These are phyloP conservation scores for Echinometra lucunter DNA, from an alignment of 53 echinoderm and acorn worm genomes.

Conservation along the genomic window DNA sequence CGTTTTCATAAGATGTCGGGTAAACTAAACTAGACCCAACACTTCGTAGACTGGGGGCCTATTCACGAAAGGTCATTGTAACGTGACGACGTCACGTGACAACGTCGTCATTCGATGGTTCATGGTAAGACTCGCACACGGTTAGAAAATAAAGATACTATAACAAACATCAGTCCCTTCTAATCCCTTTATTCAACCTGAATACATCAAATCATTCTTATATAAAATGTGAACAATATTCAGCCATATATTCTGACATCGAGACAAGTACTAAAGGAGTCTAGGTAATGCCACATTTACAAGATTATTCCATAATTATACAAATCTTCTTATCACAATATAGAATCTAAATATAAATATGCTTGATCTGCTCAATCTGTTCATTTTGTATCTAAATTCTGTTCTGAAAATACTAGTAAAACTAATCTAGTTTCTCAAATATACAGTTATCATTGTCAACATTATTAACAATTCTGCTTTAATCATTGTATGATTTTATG, in stretches of 20 bases:
- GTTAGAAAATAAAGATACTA: too few species aligned
- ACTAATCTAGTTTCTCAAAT: slow-evolving; percentile 59
- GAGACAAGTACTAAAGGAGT: slow-evolving; percentile 44
- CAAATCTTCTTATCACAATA: slow-evolving; percentile 66
- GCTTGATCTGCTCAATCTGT: slow-evolving; percentile 6
- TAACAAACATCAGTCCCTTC: not conserved
- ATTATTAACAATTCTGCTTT: not conserved
- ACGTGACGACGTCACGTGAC: too few species aligned
- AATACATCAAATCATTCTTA: slow-evolving; percentile 53
- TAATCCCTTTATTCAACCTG: slow-evolving; percentile 54
- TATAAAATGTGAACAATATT: slow-evolving; percentile 52
- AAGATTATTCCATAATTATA: slow-evolving; percentile 36
- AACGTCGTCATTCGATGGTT: too few species aligned
- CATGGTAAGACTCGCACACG: too few species aligned
- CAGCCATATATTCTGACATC: slow-evolving; percentile 26
- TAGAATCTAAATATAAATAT: slow-evolving; percentile 63
- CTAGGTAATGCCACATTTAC: slow-evolving; percentile 36
- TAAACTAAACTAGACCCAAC: too few species aligned
- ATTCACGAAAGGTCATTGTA: too few species aligned
- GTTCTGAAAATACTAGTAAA: slow-evolving; percentile 64
- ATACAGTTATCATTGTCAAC: slow-evolving; percentile 14
- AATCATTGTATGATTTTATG: not conserved
- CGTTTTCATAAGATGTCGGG: too few species aligned
- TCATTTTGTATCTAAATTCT: slow-evolving; percentile 54
- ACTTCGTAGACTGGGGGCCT: too few species aligned